Conservation (phyloP, 1,140 invertebrate species). For the Zaprionus camerounensis region DNA sequence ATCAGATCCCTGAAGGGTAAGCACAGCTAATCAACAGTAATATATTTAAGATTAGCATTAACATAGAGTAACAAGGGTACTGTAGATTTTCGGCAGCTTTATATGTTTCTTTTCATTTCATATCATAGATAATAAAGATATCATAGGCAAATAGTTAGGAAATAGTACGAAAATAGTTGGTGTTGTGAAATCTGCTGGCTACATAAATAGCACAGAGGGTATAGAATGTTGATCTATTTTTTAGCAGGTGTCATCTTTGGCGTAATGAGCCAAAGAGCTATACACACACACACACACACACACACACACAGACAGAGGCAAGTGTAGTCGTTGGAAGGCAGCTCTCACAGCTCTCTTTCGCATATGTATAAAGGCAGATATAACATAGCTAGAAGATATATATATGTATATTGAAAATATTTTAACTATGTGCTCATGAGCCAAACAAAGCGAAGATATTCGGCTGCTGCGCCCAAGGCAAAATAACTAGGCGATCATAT, state of each 20-base stretch:
- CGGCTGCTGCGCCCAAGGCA: slow-evolving; percentile 46
- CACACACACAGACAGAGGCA: not conserved
- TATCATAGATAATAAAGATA: too few relatives aligned
- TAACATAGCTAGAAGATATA: slow-evolving; percentile 4
- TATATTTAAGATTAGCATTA: not conserved
- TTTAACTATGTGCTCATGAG: slow-evolving; percentile 68
- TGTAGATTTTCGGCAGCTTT: too few relatives aligned
- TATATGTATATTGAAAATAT: slow-evolving; percentile 62
- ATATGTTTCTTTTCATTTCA: too few relatives aligned
- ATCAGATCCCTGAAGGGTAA: slow-evolving; percentile 95
- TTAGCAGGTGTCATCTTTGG: slow-evolving; percentile 75
- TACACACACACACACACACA: slow-evolving; percentile 32
- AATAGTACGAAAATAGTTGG: not conserved
- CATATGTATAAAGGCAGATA: slow-evolving; percentile 23
- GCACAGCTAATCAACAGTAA: not conserved
- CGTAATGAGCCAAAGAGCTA: slow-evolving; percentile 43
- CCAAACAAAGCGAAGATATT: slow-evolving; percentile 67
- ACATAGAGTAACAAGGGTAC: too few relatives aligned
- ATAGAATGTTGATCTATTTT: slow-evolving; percentile 55
- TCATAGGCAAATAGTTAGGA: too few relatives aligned
- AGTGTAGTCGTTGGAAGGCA: slow-evolving; percentile 19
- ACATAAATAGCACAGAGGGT: slow-evolving; percentile 57
- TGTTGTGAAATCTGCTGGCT: not conserved
- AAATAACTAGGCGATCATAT: slow-evolving; percentile 53
- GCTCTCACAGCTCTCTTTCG: slow-evolving; percentile 47